Evolutionary conservation across 2,888 invertebrate genomes (phyloP).

Genomic region (Aporophyla nigra): DNA sequence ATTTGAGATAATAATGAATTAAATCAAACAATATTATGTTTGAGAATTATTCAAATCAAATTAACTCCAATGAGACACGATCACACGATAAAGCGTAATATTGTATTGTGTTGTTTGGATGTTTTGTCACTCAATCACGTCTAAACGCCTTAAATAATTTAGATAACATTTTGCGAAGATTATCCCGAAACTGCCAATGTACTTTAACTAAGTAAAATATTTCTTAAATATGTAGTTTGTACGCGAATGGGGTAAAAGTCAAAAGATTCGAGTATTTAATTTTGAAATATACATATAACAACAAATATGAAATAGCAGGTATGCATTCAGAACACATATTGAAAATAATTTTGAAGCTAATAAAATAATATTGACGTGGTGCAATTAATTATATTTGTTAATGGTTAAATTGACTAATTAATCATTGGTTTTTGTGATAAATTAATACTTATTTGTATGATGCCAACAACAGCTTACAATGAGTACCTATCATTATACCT

Average conservation of each 20-base stretch:
- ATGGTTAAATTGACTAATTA: conserved; percentile 27
- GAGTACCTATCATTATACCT: conserved; percentile 23
- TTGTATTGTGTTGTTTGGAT: not conserved
- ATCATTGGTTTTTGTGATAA: conserved; percentile 36
- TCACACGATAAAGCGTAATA: conserved; percentile 1
- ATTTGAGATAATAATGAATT: not conserved
- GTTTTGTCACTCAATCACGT: no score
- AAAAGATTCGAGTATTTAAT: not conserved
- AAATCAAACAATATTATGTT: not conserved
- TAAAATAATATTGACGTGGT: conserved; percentile 2
- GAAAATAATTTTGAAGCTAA: conserved; percentile 7
- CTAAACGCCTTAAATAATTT: not conserved
- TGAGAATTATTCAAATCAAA: not conserved
- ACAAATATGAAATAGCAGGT: no score
- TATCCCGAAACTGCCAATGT: not conserved
- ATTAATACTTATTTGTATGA: conserved; percentile 22
- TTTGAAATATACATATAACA: not conserved
- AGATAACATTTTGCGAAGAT: not conserved
- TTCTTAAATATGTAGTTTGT: no score
- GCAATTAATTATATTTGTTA: conserved; percentile 18
- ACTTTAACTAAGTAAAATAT: not conserved
- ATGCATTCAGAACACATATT: not conserved
- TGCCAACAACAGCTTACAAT: conserved; percentile 10
- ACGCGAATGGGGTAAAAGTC: not conserved
- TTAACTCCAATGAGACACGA: not conserved